phyloP scores from a whole-genome alignment of 2,888 invertebrate species.

The Caenorhabditis parvicauda region DNA sequence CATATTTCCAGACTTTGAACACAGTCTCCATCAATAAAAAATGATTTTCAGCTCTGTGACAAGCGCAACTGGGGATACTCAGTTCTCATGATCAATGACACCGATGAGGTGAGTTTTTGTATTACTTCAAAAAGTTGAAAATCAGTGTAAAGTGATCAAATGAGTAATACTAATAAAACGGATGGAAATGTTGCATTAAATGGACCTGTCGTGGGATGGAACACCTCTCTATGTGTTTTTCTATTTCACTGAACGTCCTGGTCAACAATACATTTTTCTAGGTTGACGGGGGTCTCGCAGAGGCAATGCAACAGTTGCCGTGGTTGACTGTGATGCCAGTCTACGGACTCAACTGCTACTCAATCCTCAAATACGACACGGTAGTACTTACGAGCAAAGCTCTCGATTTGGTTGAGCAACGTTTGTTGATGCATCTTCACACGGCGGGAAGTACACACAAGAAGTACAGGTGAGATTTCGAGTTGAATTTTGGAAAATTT shows the following conservation, averaged over 20 bases:
- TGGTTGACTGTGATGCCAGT: slow-evolving; percentile 91
- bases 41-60: slow-evolving; percentile 64
- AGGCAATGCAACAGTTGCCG: slow-evolving; percentile 76
- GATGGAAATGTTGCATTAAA: too few relatives aligned
- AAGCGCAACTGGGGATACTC: slow-evolving; percentile 92
- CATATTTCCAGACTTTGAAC: background rate
- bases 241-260: too few relatives aligned
- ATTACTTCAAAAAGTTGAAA: background rate
- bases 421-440: slow-evolving; percentile 50
- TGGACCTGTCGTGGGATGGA: too few relatives aligned
- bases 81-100: slow-evolving; percentile 87
- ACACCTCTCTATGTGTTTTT: too few relatives aligned
- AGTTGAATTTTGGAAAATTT: background rate
- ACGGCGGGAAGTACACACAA: slow-evolving; percentile 42
- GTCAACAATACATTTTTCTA: slow-evolving; percentile 31
- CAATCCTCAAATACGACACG: slow-evolving; percentile 93
- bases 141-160: too few relatives aligned
- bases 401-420: slow-evolving; percentile 78
- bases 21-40: background rate
- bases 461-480: slow-evolving; percentile 36
- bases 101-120: slow-evolving; percentile 65
- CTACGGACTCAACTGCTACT: slow-evolving; percentile 89
- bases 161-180: too few relatives aligned
- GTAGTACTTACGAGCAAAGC: slow-evolving; percentile 72
- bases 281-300: slow-evolving; percentile 74